Percentiles rank a stretch among this genome's conserved stretches.
Evolutionary conservation across 1,140 invertebrate species (phyloP).

Genomic region (Zaprionus inermis): DNA sequence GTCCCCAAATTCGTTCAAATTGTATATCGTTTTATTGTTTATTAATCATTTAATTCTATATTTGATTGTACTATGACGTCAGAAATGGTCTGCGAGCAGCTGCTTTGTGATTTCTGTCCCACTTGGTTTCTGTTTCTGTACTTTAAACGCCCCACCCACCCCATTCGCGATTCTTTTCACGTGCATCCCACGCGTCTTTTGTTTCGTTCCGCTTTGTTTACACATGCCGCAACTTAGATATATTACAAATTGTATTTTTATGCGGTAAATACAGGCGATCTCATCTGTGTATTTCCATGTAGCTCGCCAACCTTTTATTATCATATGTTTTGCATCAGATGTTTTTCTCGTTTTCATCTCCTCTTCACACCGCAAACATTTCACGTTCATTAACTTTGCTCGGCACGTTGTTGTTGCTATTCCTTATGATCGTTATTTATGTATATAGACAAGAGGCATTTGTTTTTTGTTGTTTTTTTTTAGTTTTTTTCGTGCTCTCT

Average conservation of each 20-base stretch:
- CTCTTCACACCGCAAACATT: constrained; percentile 51
- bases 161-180: constrained; percentile 48
- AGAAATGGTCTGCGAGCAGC: constrained; percentile 23
- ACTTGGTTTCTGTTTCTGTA: constrained; percentile 41
- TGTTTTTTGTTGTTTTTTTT: constrained; percentile 4
- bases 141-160: constrained; percentile 36
- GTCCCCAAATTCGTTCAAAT: constrained; percentile 33
- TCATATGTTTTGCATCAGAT: constrained; percentile 70
- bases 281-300: constrained; percentile 14
- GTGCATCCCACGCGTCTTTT: constrained; percentile 48
- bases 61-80: constrained; percentile 41
- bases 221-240: constrained; percentile 22
- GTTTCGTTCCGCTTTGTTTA: constrained; percentile 43
- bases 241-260: constrained; percentile 22
- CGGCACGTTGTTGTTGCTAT: constrained; percentile 35
- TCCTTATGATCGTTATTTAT: constrained; percentile 54
- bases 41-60: constrained; percentile 16
- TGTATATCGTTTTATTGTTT: not conserved
- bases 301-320: constrained; percentile 31
- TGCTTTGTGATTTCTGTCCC: constrained; percentile 29
- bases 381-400: constrained; percentile 61
- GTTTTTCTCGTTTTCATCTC: constrained; percentile 43
- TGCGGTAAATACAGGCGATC: not conserved
- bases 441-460: constrained; percentile 45
- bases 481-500: constrained; percentile 39